Base-by-base conservation (phyloP, 2,888 invertebrate species). In the Frankliniella fusca region DNA sequence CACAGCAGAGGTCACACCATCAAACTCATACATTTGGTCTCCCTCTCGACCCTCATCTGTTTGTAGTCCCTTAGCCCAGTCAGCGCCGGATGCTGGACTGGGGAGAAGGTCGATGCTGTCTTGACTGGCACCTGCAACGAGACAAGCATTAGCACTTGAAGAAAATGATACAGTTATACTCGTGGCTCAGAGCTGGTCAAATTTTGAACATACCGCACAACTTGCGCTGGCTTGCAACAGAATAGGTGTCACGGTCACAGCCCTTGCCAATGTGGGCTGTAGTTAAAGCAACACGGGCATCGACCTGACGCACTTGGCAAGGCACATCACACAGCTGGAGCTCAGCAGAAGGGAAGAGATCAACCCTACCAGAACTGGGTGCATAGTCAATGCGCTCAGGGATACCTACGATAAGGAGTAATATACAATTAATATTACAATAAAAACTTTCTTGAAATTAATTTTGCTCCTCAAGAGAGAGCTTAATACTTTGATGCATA, bases 11-110 rank as follows among this genome's bases (percentile, higher is more conserved):
- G 93, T 94, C 76, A 92, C 91, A 23, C 99, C 99, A 89, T 99
- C 98, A 88, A 99, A 99, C 87, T 96, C 95, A 89, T 97, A 98
- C 89, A 98, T 95, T 86, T 97, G 95, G 87, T 97, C 97, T 81
- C 94, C 93, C 86, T 95, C 95, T 82, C 90, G 89, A 10, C 92
- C 92, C 84, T 92, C 92, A 85, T 92, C 92, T 0, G 91, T 90
- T 0, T 91, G 91, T 20, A 92, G 87, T 11, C 89, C 87, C n/a
- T 90, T 89, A 5, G 92, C 91, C 92, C 92, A 92, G 87, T 95
- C 93, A 82, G 93, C 92, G 86, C 93, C 93, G 0, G 92, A 90
- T 28, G 94, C 94, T 0, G 95, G 94, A 82, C 93, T 92, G 0
- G 96, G 96, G 81, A 97, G 90, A n/a, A 97, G 90, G 87, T 97